phyloP scores from a whole-genome alignment of 2,113 vertebrate species.

The Sialia sialis region DNA sequence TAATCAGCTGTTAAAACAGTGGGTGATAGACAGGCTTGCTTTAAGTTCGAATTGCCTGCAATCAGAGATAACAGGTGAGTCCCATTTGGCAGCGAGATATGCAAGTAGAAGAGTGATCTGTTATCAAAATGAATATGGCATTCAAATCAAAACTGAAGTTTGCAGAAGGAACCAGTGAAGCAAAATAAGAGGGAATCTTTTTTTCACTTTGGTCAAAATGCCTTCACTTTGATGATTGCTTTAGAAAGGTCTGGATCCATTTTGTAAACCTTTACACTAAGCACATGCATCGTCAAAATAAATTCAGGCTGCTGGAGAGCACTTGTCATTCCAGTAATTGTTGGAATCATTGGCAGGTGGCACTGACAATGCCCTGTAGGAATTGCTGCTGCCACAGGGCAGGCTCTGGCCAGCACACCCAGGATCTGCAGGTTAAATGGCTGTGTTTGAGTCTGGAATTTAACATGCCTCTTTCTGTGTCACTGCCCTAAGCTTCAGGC shows the following conservation, averaged over 20 bases:
- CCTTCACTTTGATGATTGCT: not conserved
- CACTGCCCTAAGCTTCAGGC: not conserved
- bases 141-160: conserved; percentile 57
- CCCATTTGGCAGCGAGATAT: conserved; percentile 70
- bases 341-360: not conserved
- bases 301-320: not conserved
- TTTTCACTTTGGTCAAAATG: not conserved
- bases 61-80: conserved; percentile 79
- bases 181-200: not conserved
- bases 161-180: conserved; percentile 5
- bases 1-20: conserved; percentile 84
- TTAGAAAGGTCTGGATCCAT: not conserved
- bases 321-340: not conserved
- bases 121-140: conserved; percentile 65
- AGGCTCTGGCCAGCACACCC: not conserved
- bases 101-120: conserved; percentile 59
- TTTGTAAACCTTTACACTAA: not conserved
- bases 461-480: not conserved
- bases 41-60: conserved; percentile 78
- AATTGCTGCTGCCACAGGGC: not conserved
- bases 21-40: conserved; percentile 79
- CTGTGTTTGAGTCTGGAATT: not conserved
- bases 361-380: not conserved
- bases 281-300: not conserved
- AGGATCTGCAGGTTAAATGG: not conserved